These are phyloP conservation scores for Ellobium chinense DNA, from an alignment of 2,888 invertebrate genomes.

Conservation along the genomic window DNA sequence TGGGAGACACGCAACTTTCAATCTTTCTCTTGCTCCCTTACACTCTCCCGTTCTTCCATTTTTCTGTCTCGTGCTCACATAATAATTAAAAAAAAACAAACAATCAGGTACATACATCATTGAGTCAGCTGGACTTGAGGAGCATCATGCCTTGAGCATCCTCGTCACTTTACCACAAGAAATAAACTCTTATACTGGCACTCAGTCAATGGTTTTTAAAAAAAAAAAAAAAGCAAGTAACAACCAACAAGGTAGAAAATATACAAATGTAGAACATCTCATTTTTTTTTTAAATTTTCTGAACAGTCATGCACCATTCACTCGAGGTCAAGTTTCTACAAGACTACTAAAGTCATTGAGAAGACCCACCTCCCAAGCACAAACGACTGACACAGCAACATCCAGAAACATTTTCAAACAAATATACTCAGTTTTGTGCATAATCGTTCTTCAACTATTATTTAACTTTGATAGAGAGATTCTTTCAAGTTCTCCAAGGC, in stretches of 20 bases:
- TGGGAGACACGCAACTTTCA: background rate
- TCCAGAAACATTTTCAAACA: background rate
- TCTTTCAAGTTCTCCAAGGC: slow-evolving; percentile 37
- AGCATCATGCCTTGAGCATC: background rate
- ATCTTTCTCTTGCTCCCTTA: background rate
- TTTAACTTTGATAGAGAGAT: slow-evolving; percentile 23
- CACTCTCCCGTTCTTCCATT: background rate
- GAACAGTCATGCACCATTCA: background rate
- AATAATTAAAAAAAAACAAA: slow-evolving; percentile 4
- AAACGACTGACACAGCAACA: background rate
- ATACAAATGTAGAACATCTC: slow-evolving; percentile 9
- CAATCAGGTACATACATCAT: background rate
- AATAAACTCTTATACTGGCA: background rate
- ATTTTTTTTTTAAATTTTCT: background rate
- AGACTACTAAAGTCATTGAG: background rate
- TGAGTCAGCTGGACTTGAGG: background rate
- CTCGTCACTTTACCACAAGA: background rate
- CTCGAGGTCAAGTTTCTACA: slow-evolving; percentile 3
- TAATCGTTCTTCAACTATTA: background rate
- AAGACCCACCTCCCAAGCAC: slow-evolving; percentile 18
- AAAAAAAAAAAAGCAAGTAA: background rate
- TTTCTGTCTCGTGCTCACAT: background rate
- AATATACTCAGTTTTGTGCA: background rate
- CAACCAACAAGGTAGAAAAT: slow-evolving; percentile 28
- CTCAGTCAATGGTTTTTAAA: background rate